Percentiles rank a stretch among this genome's conserved stretches.
Evolutionary conservation across 2,113 vertebrate species (phyloP).

Genomic region (Piprites chloris): DNA sequence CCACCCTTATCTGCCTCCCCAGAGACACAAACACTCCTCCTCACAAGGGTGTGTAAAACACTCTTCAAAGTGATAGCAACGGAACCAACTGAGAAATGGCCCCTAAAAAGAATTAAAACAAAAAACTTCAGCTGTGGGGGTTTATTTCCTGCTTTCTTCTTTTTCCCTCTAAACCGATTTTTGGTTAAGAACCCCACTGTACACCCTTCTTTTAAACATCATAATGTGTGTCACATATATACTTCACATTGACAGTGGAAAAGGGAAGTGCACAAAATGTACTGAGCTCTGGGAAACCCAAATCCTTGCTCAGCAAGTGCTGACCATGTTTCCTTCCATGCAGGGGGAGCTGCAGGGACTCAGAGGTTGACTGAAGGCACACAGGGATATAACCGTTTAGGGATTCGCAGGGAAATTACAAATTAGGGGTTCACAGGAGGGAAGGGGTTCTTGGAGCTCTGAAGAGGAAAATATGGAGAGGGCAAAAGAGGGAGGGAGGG

Average conservation of each 20-base stretch:
- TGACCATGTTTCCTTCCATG: background rate
- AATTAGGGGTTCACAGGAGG: background rate
- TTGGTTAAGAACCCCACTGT: background rate
- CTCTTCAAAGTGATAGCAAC: slow-evolving; percentile 36
- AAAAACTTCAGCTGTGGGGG: rapidly evolving
- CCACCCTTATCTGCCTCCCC: slow-evolving; percentile 25
- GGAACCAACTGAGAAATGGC: background rate
- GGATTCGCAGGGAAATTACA: background rate
- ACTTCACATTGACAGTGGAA: background rate
- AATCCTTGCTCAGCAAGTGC: background rate
- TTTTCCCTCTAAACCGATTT: background rate
- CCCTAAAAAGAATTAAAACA: background rate
- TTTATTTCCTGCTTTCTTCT: background rate
- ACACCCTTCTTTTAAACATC: background rate
- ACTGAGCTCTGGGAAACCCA: background rate
- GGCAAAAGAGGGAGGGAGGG: background rate
- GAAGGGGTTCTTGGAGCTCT: background rate
- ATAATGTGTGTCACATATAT: background rate
- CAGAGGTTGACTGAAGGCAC: background rate
- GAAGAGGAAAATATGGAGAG: background rate
- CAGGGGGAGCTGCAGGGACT: background rate
- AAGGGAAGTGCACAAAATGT: background rate
- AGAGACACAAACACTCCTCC: background rate
- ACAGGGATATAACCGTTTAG: rapidly evolving
- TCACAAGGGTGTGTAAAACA: background rate